These are phyloP conservation scores for Sturnira hondurensis DNA, from an alignment of 2,113 vertebrate genomes.

Conservation along the genomic window DNA sequence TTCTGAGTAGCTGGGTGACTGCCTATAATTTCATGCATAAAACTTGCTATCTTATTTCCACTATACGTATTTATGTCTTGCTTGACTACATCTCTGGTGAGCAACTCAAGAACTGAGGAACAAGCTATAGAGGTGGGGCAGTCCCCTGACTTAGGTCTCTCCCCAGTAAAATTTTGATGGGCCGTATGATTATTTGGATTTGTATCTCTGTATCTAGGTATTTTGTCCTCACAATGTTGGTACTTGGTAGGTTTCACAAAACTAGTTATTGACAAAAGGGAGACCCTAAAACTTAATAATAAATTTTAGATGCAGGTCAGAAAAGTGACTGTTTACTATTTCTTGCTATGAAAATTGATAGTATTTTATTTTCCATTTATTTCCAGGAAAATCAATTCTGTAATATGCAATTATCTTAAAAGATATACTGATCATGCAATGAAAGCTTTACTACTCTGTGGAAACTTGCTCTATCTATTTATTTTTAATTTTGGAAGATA, in stretches of 20 bases:
- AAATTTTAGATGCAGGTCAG: neutral
- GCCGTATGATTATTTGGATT: neutral
- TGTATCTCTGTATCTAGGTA: neutral
- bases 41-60: too few relatives aligned
- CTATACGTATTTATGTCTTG: too few relatives aligned
- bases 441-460: neutral
- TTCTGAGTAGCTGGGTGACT: too few relatives aligned
- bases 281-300: neutral
- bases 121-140: too few relatives aligned
- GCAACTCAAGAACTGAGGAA: too few relatives aligned
- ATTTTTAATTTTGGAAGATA: neutral
- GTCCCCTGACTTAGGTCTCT: too few relatives aligned
- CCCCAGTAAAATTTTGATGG: neutral
- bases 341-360: neutral
- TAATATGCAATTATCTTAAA: neutral
- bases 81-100: too few relatives aligned
- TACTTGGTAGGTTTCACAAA: neutral
- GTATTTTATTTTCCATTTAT: neutral
- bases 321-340: neutral
- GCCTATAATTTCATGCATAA: too few relatives aligned
- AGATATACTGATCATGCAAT: neutral
- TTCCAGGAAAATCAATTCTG: neutral
- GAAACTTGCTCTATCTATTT: neutral
- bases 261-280: neutral
- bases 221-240: neutral